These are phyloP conservation scores for Crotalus tigris DNA, from an alignment of 2,113 vertebrate species.

Conservation along the genomic window DNA sequence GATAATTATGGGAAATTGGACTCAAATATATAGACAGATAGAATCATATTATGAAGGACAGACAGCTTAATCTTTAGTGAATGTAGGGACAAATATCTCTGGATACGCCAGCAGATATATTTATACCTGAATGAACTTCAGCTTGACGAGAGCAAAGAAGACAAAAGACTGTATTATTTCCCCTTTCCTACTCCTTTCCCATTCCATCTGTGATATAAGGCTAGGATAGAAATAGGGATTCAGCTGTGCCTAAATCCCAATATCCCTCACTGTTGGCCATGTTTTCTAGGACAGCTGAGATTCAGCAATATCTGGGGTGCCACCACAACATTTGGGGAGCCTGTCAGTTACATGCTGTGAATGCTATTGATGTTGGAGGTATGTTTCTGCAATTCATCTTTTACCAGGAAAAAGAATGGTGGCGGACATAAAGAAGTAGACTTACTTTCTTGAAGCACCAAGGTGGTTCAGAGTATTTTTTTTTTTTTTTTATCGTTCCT, in stretches of 20 bases:
- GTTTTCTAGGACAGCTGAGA: background rate
- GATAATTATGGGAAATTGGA: background rate
- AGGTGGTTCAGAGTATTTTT: too few species aligned
- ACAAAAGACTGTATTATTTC: background rate
- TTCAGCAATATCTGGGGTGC: background rate
- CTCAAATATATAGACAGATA: background rate
- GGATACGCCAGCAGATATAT: background rate
- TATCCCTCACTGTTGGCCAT: background rate
- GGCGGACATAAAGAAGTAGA: too few species aligned
- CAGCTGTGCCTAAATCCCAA: background rate
- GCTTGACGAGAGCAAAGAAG: too few species aligned
- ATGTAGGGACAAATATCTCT: background rate
- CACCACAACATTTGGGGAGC: too few species aligned
- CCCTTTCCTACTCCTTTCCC: background rate
- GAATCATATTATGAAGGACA: background rate
- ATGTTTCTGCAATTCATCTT: too few species aligned
- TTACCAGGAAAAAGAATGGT: too few species aligned
- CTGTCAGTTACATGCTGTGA: too few species aligned
- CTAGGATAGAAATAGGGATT: background rate
- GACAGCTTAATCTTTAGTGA: background rate
- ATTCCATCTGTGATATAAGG: background rate
- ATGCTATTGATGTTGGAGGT: too few species aligned
- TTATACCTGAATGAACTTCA: background rate
- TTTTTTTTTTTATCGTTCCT: too few species aligned
- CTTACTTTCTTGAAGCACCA: too few species aligned